phyloP scores from a whole-genome alignment of 2,797 vertebrate species.

The Sorex maritimensis region DNA sequence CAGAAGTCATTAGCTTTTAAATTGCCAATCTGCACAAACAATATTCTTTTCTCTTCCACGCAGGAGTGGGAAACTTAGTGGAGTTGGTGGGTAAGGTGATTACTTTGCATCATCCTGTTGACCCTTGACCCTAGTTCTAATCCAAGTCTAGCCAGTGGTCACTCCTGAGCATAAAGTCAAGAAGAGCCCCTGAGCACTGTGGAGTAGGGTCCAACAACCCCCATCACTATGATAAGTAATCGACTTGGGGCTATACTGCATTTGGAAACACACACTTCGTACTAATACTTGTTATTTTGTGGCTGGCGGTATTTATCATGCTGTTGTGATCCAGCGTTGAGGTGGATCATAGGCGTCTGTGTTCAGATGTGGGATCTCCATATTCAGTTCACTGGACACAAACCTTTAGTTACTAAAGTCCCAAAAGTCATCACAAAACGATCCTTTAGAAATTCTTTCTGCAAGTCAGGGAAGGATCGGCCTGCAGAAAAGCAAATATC shows the following conservation, averaged over 20 bases:
- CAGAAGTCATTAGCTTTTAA: not conserved
- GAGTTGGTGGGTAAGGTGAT: not conserved
- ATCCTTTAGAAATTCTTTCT: not conserved
- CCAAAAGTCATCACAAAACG: not conserved
- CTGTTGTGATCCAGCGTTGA: no score
- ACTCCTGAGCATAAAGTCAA: no score
- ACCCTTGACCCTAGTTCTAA: no score
- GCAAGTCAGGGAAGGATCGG: slow-evolving; percentile 65
- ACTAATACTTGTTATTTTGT: no score
- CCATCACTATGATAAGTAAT: no score
- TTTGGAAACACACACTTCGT: no score
- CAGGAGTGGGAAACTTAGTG: not conserved
- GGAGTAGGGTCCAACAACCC: no score
- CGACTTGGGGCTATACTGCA: no score
- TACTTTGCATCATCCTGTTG: no score
- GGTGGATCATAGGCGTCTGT: not conserved
- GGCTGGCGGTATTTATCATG: no score
- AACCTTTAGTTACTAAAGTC: not conserved
- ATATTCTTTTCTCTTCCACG: not conserved
- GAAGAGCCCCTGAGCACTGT: no score
- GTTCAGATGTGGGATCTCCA: not conserved
- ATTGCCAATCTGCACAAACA: not conserved
- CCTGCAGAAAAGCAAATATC: slow-evolving; percentile 36
- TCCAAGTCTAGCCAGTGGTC: no score
- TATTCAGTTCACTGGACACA: not conserved